These are phyloP conservation scores for Lordiphosa fenestrarum DNA, from an alignment of 2,888 invertebrate species.

Conservation along the genomic window DNA sequence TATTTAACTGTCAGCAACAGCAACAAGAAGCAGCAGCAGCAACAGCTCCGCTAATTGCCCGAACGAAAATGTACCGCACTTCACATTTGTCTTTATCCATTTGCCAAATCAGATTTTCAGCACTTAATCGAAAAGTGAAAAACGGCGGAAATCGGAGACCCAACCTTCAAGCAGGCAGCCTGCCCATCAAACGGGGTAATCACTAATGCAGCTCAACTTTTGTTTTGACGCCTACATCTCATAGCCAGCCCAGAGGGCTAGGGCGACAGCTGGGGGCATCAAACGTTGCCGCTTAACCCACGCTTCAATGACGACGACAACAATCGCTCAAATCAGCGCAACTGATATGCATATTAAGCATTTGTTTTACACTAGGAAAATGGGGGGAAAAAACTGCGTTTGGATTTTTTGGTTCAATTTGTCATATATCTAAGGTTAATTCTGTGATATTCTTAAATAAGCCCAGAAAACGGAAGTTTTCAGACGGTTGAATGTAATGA, in stretches of 20 bases:
- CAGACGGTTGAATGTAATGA: no score
- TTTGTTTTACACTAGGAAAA: slow-evolving; percentile 1
- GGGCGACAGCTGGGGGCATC: slow-evolving; percentile 31
- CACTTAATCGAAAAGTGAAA: slow-evolving; percentile 28
- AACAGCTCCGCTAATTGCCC: slow-evolving; percentile 62
- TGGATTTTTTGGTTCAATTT: no score
- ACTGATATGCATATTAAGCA: slow-evolving; percentile 44
- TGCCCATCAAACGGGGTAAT: slow-evolving; percentile 18
- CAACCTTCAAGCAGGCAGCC: slow-evolving; percentile 3
- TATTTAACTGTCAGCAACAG: slow-evolving; percentile 70
- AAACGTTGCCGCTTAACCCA: slow-evolving; percentile 60
- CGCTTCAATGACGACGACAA: slow-evolving; percentile 24
- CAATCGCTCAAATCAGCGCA: slow-evolving; percentile 30
- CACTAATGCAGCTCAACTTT: slow-evolving; percentile 12
- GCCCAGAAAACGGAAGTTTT: no score
- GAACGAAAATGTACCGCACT: slow-evolving; percentile 70
- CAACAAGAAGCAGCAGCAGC: slow-evolving; percentile 34
- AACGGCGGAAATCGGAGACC: slow-evolving; percentile 43
- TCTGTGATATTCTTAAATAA: no score
- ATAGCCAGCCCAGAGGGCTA: slow-evolving; percentile 23
- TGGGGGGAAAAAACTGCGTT: no score
- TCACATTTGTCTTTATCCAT: slow-evolving; percentile 67
- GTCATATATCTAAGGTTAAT: no score
- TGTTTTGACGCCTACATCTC: slow-evolving; percentile 8
- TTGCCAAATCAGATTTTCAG: slow-evolving; percentile 28